A percentile compares a stretch with the other conserved stretches of the same genome.
Evolutionary conservation across 2,113 vertebrate genomes (phyloP).

Genomic region (Struthio camelus): DNA sequence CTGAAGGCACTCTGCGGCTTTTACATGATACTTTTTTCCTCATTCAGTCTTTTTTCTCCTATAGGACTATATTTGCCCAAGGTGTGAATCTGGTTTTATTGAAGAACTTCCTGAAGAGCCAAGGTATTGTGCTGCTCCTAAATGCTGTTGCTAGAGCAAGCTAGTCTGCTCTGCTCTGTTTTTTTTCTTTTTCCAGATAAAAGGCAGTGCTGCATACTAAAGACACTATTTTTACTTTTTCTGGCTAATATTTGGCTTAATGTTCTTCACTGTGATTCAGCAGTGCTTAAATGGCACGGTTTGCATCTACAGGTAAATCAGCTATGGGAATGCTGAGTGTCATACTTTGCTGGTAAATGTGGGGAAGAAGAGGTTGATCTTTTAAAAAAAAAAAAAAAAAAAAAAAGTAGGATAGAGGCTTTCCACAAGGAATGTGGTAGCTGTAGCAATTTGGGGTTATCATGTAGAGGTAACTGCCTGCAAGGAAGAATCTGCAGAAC

Average conservation of each 20-base stretch:
- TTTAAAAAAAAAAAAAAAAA: neutral
- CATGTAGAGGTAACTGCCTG: neutral
- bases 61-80: slow-evolving; percentile 93
- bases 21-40: neutral
- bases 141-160: neutral
- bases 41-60: neutral
- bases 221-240: accelerated
- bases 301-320: neutral
- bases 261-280: neutral
- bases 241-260: neutral
- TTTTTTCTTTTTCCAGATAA: neutral
- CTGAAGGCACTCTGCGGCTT: neutral
- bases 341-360: accelerated
- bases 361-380: neutral
- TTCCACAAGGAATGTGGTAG: neutral
- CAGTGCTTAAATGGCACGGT: neutral
- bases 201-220: neutral
- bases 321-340: accelerated
- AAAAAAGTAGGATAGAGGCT: neutral
- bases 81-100: slow-evolving; percentile 95
- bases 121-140: slow-evolving; percentile 76
- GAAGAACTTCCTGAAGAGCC: slow-evolving; percentile 92
- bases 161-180: neutral
- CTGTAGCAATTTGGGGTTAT: neutral
- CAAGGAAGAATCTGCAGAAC: neutral